Evolutionary conservation across 2,113 vertebrate species (phyloP), one percentile per base, ranked within the genome.

Genomic region (Lepus timidus): DNA sequence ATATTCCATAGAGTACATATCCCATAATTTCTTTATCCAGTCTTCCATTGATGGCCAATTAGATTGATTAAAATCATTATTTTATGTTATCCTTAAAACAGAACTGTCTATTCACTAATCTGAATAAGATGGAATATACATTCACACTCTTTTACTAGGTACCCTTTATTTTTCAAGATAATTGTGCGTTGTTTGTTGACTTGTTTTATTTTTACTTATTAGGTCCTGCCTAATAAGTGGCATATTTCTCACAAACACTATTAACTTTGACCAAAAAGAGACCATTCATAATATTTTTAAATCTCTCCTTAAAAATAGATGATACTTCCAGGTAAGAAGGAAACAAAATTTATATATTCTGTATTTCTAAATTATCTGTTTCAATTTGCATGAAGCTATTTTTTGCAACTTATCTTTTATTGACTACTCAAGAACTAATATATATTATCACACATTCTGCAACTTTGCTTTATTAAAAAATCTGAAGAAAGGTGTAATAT

Each of bases 351-450:
- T 58, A 73, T 55, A 0, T 6, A 62, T 75, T 74, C 78, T 65
- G 33, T 58, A 9, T 73, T 75, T 88, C 1, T 68, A 65, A 85
- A 20, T 67, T 29, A 87, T 73, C 20, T 83, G 4, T 22, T 81
- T 81, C 16, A 90, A 51, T 68, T 62, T 44, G 4, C 65, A 14
- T 33, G n/a, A 68, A 52, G 6, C 17, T 0, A n/a, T 25, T 39
- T 87, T 90, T 89, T 76, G 4, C 13, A 61, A 55, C 73, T 82
- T 81, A 75, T 29, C 20, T 84, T 91, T 88, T 52, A 58, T n/a
- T 76, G 20, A 2, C 31, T 74, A 33, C 2, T 64, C 27, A 78
- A 25, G 20, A 78, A 58, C 19, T 55, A 33, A 75, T 36, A 61
- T 19, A 52, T 74, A 31, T 36, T 49, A 33, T 64, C 27, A 19